phyloP scores from a whole-genome alignment of 2,113 vertebrate genomes.

The Pluvialis apricaria region DNA sequence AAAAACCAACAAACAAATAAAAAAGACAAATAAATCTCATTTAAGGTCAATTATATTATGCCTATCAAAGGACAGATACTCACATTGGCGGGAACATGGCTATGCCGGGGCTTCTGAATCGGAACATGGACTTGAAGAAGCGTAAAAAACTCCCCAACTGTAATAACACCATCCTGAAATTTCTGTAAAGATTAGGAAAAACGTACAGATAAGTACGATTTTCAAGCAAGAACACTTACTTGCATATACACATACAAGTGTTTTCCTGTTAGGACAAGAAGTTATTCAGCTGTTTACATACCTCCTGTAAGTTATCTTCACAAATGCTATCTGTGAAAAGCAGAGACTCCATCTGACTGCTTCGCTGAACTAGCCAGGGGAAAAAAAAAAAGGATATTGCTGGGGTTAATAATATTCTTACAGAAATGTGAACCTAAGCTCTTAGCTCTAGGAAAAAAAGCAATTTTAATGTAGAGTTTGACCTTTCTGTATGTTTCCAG shows the following conservation, averaged over 20 bases:
- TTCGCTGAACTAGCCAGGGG: slow-evolving; percentile 74
- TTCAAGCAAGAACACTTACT: background rate
- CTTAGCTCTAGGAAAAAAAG: background rate
- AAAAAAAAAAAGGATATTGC: background rate
- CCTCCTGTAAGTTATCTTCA: slow-evolving; percentile 78
- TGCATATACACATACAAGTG: background rate
- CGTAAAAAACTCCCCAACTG: slow-evolving; percentile 87
- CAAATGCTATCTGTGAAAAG: slow-evolving; percentile 76
- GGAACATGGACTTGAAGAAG: slow-evolving; percentile 85
- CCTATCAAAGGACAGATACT: background rate
- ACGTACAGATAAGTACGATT: background rate
- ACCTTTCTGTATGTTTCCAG: background rate
- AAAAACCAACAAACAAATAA: background rate
- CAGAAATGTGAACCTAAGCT: background rate
- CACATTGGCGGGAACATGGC: slow-evolving; percentile 83
- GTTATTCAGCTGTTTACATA: slow-evolving; percentile 43
- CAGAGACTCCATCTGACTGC: slow-evolving; percentile 82
- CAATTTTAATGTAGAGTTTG: background rate
- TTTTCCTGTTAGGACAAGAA: background rate
- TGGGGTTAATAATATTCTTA: background rate
- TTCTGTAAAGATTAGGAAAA: slow-evolving; percentile 74
- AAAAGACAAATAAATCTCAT: background rate
- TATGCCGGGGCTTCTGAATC: slow-evolving; percentile 88
- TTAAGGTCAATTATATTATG: background rate
- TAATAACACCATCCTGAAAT: slow-evolving; percentile 82